Evolutionary conservation across 2,113 vertebrate species (phyloP).

Genomic region (Sigmodon hispidus): DNA sequence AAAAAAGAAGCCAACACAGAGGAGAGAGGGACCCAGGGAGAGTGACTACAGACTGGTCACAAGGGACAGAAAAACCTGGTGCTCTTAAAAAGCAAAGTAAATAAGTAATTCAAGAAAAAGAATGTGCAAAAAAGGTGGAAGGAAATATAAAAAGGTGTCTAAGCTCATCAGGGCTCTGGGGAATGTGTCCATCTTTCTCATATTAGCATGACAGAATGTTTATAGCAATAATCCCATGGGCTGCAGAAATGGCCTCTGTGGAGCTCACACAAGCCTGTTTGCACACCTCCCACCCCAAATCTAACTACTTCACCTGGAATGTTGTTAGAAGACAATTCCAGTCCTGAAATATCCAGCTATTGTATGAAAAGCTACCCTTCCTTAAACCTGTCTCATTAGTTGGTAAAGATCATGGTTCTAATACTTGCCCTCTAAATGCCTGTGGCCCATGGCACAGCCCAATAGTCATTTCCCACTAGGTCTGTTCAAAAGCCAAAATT

Average conservation of each 20-base stretch:
- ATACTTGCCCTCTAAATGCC: not conserved
- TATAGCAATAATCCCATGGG: not conserved
- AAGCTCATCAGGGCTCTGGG: not conserved
- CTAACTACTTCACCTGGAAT: not conserved
- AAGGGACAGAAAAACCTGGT: not conserved
- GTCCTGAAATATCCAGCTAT: not conserved
- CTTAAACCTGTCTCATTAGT: not conserved
- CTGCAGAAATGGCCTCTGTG: not conserved
- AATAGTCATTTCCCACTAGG: not conserved
- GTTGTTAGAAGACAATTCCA: not conserved
- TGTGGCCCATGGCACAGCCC: not conserved
- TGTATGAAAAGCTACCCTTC: not conserved
- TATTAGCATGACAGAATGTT: not conserved
- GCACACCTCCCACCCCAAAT: not conserved
- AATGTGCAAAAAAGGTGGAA: not conserved
- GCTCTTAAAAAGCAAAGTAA: not conserved
- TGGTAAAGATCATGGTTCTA: not conserved
- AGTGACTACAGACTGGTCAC: not conserved
- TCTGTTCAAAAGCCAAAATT: conserved; percentile 35
- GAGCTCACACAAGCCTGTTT: not conserved
- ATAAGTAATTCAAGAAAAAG: conserved; percentile 32
- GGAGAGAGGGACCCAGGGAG: not conserved
- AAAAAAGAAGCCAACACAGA: not conserved
- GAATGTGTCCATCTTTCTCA: not conserved
- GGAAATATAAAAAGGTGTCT: not conserved